Conservation (phyloP, 2,888 invertebrate species). For the Pristionchus mayeri region DNA sequence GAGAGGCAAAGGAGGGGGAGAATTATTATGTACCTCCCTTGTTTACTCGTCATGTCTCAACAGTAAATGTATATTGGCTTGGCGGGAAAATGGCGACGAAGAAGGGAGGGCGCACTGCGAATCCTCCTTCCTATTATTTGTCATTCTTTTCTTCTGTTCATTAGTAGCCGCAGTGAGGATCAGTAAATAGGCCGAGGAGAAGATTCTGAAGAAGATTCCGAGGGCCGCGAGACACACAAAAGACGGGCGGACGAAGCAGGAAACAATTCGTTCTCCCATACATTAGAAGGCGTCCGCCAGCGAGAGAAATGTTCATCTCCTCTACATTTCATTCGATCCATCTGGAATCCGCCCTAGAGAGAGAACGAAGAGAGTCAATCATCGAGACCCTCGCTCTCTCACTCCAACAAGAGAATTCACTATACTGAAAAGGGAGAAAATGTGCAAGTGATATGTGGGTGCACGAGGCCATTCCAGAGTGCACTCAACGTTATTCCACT, state of each 20-base stretch:
- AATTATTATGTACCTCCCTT: slow-evolving; percentile 39
- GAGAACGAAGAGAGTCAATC: too few species aligned
- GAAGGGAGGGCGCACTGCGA: not conserved
- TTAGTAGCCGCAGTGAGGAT: slow-evolving; percentile 9
- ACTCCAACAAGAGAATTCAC: too few species aligned
- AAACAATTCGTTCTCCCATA: slow-evolving; percentile 33
- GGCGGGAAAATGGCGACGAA: not conserved
- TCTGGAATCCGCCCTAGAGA: not conserved
- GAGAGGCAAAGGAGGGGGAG: not conserved
- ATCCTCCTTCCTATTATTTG: not conserved
- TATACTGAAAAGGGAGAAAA: too few species aligned
- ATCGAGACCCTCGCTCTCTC: too few species aligned
- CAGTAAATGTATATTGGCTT: slow-evolving; percentile 33
- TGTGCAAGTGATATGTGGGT: too few species aligned
- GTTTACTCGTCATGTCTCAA: slow-evolving; percentile 18
- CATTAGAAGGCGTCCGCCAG: not conserved
- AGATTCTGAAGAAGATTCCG: not conserved
- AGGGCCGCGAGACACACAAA: not conserved
- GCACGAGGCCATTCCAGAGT: too few species aligned
- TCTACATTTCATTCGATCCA: not conserved
- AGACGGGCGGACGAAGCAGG: not conserved
- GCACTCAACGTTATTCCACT: not conserved
- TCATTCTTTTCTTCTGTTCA: slow-evolving; percentile 29
- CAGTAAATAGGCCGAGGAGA: slow-evolving; percentile 19
- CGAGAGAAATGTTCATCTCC: not conserved